Base-by-base conservation (phyloP, 2,888 invertebrate species). In the Pharmacophagus antenor region DNA sequence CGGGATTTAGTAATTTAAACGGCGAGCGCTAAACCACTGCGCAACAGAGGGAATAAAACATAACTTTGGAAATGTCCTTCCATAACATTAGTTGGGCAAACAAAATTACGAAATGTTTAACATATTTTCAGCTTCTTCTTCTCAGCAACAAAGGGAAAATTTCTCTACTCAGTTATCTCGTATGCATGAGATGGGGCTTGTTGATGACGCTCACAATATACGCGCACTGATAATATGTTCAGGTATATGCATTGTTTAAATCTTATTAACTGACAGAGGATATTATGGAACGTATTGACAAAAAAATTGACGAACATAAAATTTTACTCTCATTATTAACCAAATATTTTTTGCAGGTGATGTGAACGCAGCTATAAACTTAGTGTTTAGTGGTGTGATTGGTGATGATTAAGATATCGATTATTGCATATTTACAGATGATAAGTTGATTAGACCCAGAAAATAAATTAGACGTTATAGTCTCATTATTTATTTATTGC, bases 151-250 rank as follows among this genome's bases (percentile, higher is more conserved):
- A 67, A 81, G 53, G 67, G 73, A 79, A 55, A 70, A 82, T 51
- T 88, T 75, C 70, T 61, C 72, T 0, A 85, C 92, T 1, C 95
- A 95, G 70, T 83, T 96, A 64, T 92, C 92, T 56, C 95, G 95
- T 73, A 96, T 99, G 96, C 93, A 95, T 67, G 98, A 98, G 78
- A 95, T 98, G 93, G 98, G 98, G 0, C 93, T 99, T 20, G 86
- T 93, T 23, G 95, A 98, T 82, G 96, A 97, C 74, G 92, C 93
- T 2, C 90, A 95, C 55, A 98, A 98, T 77, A 85, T 96, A n/a
- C 94, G 96, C 67, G 98, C 97, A 2, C 88, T 99, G 44, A 93
- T 95, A 65, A 93, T 95, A 57, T 95, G 95, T 51, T 79, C 87
- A 68, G 89, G 89, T 89, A 67, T 64, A 21, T 20, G 8, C 12